These are phyloP conservation scores for Rhyzopertha dominica DNA, from an alignment of 1,140 invertebrate genomes.

Conservation along the genomic window DNA sequence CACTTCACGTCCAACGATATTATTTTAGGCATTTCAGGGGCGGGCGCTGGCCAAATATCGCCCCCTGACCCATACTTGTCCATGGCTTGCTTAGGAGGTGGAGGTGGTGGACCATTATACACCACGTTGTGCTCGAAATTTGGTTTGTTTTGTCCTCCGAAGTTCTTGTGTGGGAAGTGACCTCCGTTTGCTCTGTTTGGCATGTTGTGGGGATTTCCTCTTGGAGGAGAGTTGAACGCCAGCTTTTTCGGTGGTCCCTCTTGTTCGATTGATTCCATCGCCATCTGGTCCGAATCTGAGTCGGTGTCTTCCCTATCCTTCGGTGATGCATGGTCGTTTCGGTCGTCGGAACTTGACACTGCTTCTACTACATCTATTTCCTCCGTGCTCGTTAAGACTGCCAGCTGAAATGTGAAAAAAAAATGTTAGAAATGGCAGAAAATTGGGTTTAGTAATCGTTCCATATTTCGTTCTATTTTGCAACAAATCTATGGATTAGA, in stretches of 20 bases:
- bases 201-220: conserved; percentile 33
- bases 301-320: conserved; percentile 41
- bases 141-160: conserved; percentile 31
- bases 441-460: too few relatives aligned
- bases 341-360: conserved; percentile 51
- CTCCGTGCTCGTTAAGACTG: conserved; percentile 47
- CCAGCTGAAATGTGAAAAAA: conserved; percentile 45
- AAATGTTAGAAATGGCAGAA: conserved; percentile 13
- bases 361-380: conserved; percentile 62
- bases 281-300: conserved; percentile 57
- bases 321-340: conserved; percentile 44
- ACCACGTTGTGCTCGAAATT: conserved; percentile 48
- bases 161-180: conserved; percentile 47
- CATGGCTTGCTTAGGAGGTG: conserved; percentile 52
- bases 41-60: conserved; percentile 75
- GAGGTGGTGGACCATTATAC: conserved; percentile 64
- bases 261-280: conserved; percentile 60
- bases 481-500: too few relatives aligned
- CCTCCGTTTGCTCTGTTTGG: conserved; percentile 38
- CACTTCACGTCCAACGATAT: conserved; percentile 88
- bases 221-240: conserved; percentile 49
- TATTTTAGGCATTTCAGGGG: conserved; percentile 86
- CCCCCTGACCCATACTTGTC: conserved; percentile 53
- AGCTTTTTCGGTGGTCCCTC: conserved; percentile 49
- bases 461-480: too few relatives aligned